phyloP scores from a whole-genome alignment of 2,797 vertebrate genomes.

The Urophycis tenuis region DNA sequence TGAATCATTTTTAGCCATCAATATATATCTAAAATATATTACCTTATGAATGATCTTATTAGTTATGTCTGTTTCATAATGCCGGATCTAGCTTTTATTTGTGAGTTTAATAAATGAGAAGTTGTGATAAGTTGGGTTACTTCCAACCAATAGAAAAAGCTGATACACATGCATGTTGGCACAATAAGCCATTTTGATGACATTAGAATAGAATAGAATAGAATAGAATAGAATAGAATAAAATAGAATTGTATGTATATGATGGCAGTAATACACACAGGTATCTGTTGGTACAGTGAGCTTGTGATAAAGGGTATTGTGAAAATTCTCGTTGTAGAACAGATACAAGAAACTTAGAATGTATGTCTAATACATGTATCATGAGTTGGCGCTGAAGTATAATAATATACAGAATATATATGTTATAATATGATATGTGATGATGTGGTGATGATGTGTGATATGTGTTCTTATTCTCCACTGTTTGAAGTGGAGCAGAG shows the following conservation, averaged over 20 bases:
- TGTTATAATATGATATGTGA: no score
- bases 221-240: no score
- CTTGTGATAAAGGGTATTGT: neutral
- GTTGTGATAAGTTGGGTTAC: no score
- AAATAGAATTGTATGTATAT: no score
- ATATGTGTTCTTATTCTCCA: neutral
- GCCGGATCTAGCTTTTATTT: neutral
- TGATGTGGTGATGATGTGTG: no score
- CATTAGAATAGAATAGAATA: no score
- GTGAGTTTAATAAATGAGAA: neutral
- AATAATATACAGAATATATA: no score
- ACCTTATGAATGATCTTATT: neutral
- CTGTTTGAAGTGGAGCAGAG: slow-evolving; percentile 51
- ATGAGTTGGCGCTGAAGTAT: neutral
- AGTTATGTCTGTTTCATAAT: neutral
- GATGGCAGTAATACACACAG: no score
- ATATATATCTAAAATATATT: neutral
- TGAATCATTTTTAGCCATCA: neutral
- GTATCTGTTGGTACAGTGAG: neutral
- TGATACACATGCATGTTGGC: neutral
- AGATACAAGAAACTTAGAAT: neutral
- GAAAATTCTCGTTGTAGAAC: neutral
- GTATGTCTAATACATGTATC: neutral
- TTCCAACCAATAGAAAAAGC: no score
- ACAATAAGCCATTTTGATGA: no score